phyloP scores from a whole-genome alignment of 2,888 invertebrate species.

The Disparrhopalites patrizii region DNA sequence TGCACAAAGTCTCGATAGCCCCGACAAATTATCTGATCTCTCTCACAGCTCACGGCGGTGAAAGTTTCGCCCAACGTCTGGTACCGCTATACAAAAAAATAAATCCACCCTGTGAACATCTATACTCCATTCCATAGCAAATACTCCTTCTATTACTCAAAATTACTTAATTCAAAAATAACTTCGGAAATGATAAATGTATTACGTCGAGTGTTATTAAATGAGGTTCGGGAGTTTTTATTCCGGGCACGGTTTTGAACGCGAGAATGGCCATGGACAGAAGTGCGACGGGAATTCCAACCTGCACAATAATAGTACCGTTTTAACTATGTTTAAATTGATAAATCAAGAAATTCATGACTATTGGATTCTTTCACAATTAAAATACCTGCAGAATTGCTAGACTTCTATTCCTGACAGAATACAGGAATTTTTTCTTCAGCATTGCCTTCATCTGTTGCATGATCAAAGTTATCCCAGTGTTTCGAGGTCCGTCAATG shows the following conservation, averaged over 20 bases:
- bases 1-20: conserved; percentile 35
- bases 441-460: conserved; percentile 55
- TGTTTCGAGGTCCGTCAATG: conserved; percentile 22
- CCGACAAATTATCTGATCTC: conserved; percentile 27
- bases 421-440: conserved; percentile 52
- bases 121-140: too few relatives aligned
- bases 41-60: conserved; percentile 37
- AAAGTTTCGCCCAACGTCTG: conserved; percentile 42
- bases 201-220: conserved; percentile 55
- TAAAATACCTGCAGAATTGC: conserved; percentile 56
- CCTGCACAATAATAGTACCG: conserved; percentile 53
- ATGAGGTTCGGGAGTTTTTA: conserved; percentile 57
- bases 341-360: background rate
- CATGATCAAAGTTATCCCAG: conserved; percentile 42
- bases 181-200: background rate
- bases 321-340: background rate
- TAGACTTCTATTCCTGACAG: conserved; percentile 52
- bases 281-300: conserved; percentile 65
- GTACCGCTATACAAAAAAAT: conserved; percentile 33
- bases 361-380: background rate
- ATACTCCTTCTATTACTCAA: background rate
- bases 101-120: background rate
- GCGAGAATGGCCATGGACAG: conserved; percentile 60
- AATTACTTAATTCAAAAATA: background rate
- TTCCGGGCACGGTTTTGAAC: conserved; percentile 49